Percentiles rank a stretch among this genome's conserved stretches.
These are phyloP conservation scores for Isaurus tuberculatus DNA, from an alignment of 92 coral and sea anemone species.

Conservation along the genomic window DNA sequence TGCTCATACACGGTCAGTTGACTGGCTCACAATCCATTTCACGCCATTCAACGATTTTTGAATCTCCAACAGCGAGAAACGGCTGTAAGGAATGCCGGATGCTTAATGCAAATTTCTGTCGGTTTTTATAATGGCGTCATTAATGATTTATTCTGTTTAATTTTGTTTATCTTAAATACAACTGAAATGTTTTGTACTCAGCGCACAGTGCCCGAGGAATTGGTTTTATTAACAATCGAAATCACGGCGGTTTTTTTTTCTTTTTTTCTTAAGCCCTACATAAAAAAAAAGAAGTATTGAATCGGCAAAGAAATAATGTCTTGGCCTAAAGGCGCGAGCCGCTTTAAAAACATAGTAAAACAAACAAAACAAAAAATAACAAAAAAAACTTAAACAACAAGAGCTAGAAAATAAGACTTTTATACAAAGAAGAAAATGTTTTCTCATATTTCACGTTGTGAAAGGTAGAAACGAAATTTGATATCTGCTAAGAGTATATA, in stretches of 20 bases:
- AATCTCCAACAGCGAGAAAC: not conserved
- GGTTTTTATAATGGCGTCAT: conserved; percentile 49
- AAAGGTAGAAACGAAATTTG: not conserved
- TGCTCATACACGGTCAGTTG: not conserved
- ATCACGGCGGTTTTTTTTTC: not conserved
- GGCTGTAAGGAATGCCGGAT: conserved; percentile 18
- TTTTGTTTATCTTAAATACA: conserved; percentile 40
- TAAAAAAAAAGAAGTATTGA: not conserved
- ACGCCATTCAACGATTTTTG: not conserved
- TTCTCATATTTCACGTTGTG: not conserved
- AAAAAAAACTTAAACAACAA: too few relatives aligned
- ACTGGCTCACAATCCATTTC: not conserved
- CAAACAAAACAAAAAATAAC: conserved; percentile 18
- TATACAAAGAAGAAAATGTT: not conserved
- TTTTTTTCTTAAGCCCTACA: too few relatives aligned
- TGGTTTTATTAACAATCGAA: not conserved
- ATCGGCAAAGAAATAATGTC: not conserved
- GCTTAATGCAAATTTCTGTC: conserved; percentile 45
- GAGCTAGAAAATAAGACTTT: not conserved
- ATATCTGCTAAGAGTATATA: not conserved
- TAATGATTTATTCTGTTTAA: conserved; percentile 49
- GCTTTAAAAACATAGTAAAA: not conserved
- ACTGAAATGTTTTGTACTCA: conserved; percentile 12
- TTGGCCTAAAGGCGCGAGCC: not conserved
- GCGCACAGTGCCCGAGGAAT: not conserved